Base-by-base conservation (phyloP, 2,797 vertebrate species). In the Linurgus olivaceus region DNA sequence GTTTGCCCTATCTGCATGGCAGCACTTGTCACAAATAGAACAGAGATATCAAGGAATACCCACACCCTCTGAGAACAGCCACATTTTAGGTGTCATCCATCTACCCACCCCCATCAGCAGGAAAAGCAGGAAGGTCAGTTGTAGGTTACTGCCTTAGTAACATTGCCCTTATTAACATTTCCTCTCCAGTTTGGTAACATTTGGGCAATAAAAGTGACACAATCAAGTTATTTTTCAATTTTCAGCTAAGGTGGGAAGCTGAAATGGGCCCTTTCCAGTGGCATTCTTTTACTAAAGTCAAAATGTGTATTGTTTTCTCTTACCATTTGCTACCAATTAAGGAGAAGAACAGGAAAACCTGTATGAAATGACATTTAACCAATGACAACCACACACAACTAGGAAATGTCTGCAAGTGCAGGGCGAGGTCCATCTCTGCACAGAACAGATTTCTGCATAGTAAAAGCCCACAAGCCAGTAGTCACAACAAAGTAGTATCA, bases 11-110 rank as follows among this genome's bases (percentile, higher is more conserved):
- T 96, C 89, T 73, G 44, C 1, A 5, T 42, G 37, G 51, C 62
- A 86, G 81, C 72, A 70, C 81, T 90, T 62, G 57, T 62, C 94
- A 96, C 81, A 88, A 94, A 90, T 40, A 94, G 87, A 93, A 91
- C 13, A 84, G 51, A 72, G 58, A 52, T 88, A 94, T 1, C 28
- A 28, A 76, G 65, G 70, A 81, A 73, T 52, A 63, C 13, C 37
- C 79, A 68, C 47, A 55, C 6, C 28, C 47, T 45, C 70, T 11
- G 28, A 73, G 37, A 20, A 76, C 35, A 84, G 10, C 23, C 75
- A 59, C 16, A 45, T 35, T 76, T 89, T 26, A 73, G 29, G 18
- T 63, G 11, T 38, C 67, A 93, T 44, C 50, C 67, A 42, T 11
- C 16, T 9, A n/a, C 29, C 29, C 84, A 42, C 37, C 26, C 24